Percentiles rank a stretch among this genome's conserved stretches.
Evolutionary conservation across 2,888 invertebrate species (phyloP).

Genomic region (Napeogenes sylphis): DNA sequence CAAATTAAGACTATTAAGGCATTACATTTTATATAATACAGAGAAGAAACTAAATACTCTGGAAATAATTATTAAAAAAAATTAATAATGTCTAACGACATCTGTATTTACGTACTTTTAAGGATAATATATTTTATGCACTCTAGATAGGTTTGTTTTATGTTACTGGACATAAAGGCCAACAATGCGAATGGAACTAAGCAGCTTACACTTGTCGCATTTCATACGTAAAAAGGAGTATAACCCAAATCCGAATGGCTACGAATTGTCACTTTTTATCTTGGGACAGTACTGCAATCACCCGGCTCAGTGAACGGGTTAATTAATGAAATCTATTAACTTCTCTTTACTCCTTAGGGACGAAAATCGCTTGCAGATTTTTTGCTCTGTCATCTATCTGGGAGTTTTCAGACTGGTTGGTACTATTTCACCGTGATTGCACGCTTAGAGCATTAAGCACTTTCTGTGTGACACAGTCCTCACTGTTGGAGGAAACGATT

Average conservation of each 20-base stretch:
- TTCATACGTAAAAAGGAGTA: slow-evolving; percentile 50
- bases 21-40: too few relatives aligned
- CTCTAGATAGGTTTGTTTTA: slow-evolving; percentile 15
- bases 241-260: slow-evolving; percentile 51
- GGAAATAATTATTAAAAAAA: too few relatives aligned
- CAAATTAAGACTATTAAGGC: too few relatives aligned
- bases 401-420: slow-evolving; percentile 49
- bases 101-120: too few relatives aligned
- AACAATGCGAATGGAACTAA: slow-evolving; percentile 34
- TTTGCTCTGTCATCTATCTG: slow-evolving; percentile 61
- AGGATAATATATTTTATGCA: too few relatives aligned
- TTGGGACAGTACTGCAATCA: slow-evolving; percentile 69
- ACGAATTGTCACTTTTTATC: slow-evolving; percentile 64
- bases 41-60: too few relatives aligned
- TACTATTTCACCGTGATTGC: slow-evolving; percentile 39
- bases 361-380: slow-evolving; percentile 52
- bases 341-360: slow-evolving; percentile 64
- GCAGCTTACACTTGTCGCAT: slow-evolving; percentile 42
- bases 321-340: slow-evolving; percentile 78
- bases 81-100: too few relatives aligned
- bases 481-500: slow-evolving; percentile 32
- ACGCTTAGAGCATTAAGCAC: slow-evolving; percentile 26
- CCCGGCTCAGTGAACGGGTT: slow-evolving; percentile 74
- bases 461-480: slow-evolving; percentile 32
- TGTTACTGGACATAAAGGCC: slow-evolving; percentile 23